Evolutionary conservation across 2,797 vertebrate genomes (phyloP).

Genomic region (Chaunax sp.): DNA sequence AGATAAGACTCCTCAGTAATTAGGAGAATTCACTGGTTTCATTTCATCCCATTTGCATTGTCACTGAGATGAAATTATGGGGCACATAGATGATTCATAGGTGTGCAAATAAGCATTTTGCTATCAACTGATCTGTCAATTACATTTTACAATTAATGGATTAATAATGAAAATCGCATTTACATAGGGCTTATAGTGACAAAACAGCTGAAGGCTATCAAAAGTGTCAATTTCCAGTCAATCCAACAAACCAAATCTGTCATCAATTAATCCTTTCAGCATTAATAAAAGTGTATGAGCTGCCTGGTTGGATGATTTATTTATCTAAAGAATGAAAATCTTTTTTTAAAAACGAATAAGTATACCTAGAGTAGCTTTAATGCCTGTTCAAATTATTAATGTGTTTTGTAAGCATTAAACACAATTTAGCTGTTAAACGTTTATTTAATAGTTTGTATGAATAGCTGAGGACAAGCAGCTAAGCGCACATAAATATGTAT

Average conservation of each 20-base stretch:
- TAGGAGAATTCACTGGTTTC: neutral
- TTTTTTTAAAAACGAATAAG: too few relatives aligned
- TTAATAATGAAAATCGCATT: neutral
- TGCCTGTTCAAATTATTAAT: too few relatives aligned
- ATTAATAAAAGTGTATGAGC: too few relatives aligned
- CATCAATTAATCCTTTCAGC: too few relatives aligned
- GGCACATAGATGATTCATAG: neutral
- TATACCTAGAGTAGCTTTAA: too few relatives aligned
- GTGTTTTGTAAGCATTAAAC: neutral
- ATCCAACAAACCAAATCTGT: too few relatives aligned
- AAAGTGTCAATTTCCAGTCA: neutral
- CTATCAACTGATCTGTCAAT: neutral
- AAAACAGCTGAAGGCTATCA: neutral
- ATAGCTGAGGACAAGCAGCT: too few relatives aligned
- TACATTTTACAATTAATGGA: neutral
- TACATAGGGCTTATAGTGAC: neutral
- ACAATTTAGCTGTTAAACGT: neutral
- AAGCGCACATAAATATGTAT: too few relatives aligned
- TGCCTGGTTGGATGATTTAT: neutral
- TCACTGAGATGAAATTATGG: neutral
- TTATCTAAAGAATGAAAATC: neutral
- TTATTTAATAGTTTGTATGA: neutral
- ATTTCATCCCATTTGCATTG: neutral
- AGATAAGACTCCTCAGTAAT: constrained; percentile 32
- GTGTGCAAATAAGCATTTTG: neutral